These are phyloP conservation scores for Enteromius afrohamiltoni DNA, from an alignment of 2,797 vertebrate species.

Conservation along the genomic window DNA sequence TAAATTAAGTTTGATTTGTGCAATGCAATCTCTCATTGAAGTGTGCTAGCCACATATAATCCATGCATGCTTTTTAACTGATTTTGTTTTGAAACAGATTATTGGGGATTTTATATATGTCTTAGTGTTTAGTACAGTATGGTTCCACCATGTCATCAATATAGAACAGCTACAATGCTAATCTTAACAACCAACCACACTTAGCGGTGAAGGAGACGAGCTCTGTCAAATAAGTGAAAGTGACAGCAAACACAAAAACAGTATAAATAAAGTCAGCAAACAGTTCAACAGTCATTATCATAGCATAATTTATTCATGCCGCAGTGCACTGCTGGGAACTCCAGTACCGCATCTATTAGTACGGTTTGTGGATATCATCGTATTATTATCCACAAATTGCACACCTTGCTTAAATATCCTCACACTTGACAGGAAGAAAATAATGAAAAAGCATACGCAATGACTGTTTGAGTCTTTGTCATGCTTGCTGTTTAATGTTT, in stretches of 20 bases:
- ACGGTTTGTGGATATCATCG: not conserved
- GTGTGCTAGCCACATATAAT: not conserved
- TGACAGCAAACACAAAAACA: conserved; percentile 20
- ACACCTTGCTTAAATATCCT: conserved; percentile 20
- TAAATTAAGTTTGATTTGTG: no score
- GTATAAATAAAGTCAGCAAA: conserved; percentile 19
- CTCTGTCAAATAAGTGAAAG: conserved; percentile 18
- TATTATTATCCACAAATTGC: conserved; percentile 19
- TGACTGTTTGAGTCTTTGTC: conserved; percentile 4
- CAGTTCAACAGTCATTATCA: conserved; percentile 21
- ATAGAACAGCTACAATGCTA: not conserved
- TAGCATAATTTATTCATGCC: conserved; percentile 18
- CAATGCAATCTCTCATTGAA: not conserved
- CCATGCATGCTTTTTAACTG: not conserved
- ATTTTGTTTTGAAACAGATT: not conserved
- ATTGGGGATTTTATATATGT: not conserved
- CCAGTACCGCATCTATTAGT: not conserved
- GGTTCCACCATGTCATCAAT: not conserved
- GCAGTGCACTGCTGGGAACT: conserved; percentile 22
- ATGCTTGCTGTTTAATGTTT: not conserved
- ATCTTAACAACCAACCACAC: not conserved
- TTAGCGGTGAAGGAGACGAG: not conserved
- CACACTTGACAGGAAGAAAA: conserved; percentile 20
- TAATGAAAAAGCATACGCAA: conserved; percentile 15
- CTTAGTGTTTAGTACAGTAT: not conserved